A percentile compares a stretch with the other conserved stretches of the same genome.
These are phyloP conservation scores for Phaenicophaeus curvirostris DNA, from an alignment of 2,797 vertebrate genomes.

Conservation along the genomic window DNA sequence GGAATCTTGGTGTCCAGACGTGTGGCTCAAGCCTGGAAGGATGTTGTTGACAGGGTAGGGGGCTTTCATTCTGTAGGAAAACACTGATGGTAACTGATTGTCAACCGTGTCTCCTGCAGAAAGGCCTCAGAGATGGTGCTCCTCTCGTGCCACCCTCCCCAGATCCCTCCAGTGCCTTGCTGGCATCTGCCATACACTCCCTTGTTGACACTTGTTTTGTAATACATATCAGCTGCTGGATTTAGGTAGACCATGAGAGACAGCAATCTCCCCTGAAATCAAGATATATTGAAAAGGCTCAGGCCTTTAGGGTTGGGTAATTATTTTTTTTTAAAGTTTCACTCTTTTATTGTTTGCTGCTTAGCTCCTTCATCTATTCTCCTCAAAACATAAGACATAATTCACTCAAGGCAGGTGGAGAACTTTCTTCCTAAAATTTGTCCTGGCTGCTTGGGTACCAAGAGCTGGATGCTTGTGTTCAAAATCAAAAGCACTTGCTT, in stretches of 20 bases:
- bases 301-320: neutral
- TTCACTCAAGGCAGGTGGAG: neutral
- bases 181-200: neutral
- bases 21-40: rapidly evolving
- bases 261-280: neutral
- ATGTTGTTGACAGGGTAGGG: too few species aligned
- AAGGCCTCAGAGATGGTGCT: neutral
- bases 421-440: neutral
- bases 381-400: neutral
- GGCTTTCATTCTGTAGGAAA: neutral
- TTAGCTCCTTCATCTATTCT: neutral
- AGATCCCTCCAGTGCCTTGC: rapidly evolving
- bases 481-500: neutral
- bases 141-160: neutral
- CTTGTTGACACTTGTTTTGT: neutral
- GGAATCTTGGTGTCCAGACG: neutral
- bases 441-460: neutral
- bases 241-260: neutral
- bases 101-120: rapidly evolving
- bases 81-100: rapidly evolving
- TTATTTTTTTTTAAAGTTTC: neutral
- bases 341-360: neutral
- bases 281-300: neutral
- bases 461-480: neutral
- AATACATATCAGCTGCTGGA: neutral